A percentile compares a stretch with the other conserved stretches of the same genome.
phyloP scores from a whole-genome alignment of 2,888 invertebrate genomes.

The Gisinianus flammeolus region DNA sequence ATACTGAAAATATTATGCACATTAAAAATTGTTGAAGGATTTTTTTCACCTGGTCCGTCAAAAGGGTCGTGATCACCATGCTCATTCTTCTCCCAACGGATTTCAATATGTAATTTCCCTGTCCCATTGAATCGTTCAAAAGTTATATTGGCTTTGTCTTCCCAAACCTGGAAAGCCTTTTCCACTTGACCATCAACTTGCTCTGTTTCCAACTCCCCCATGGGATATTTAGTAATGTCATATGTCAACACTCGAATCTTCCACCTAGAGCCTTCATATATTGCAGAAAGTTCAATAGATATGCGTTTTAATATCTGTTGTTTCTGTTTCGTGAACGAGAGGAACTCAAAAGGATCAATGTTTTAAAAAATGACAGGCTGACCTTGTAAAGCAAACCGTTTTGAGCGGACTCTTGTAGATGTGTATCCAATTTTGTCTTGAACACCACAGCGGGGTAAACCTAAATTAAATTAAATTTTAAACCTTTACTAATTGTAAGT shows the following conservation, averaged over 20 bases:
- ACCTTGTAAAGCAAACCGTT: constrained; percentile 92
- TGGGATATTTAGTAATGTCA: constrained; percentile 45
- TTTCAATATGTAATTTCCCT: constrained; percentile 60
- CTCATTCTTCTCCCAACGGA: constrained; percentile 59
- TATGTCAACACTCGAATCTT: constrained; percentile 48
- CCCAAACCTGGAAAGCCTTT: constrained; percentile 49
- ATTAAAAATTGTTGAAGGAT: neutral
- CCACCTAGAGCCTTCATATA: constrained; percentile 70
- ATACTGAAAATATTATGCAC: too few species aligned
- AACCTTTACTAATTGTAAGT: too few species aligned
- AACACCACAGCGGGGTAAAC: constrained; percentile 83
- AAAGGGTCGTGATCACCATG: constrained; percentile 62
- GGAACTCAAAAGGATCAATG: neutral
- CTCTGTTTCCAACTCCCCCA: constrained; percentile 39
- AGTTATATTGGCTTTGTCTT: constrained; percentile 73
- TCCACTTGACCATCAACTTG: constrained; percentile 41
- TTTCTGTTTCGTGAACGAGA: too few species aligned
- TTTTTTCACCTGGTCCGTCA: constrained; percentile 61
- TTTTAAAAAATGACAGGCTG: constrained; percentile 58
- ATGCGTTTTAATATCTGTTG: neutral
- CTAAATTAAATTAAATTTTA: too few species aligned
- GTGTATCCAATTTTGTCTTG: constrained; percentile 86
- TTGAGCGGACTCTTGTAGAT: constrained; percentile 75
- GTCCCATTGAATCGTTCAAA: constrained; percentile 67
- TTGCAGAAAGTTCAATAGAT: neutral